These are phyloP conservation scores for Macroramphosus scolopax DNA, from an alignment of 2,797 vertebrate genomes.

Conservation along the genomic window DNA sequence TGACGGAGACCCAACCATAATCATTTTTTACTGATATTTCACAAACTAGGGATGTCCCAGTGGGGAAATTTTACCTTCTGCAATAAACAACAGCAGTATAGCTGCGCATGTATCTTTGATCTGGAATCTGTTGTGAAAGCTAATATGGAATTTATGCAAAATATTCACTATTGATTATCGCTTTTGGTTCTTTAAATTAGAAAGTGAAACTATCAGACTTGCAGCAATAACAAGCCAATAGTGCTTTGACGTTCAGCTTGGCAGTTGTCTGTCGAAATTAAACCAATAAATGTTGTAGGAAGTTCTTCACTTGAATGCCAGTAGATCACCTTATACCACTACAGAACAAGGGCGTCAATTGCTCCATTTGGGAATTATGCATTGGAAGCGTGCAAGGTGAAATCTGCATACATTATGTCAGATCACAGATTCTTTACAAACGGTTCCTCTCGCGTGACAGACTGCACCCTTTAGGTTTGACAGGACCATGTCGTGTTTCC, in stretches of 20 bases:
- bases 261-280: conserved; percentile 26
- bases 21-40: too few species aligned
- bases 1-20: too few species aligned
- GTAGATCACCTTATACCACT: conserved; percentile 13
- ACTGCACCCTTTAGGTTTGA: background rate
- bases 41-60: too few species aligned
- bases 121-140: too few species aligned
- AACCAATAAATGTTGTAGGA: conserved; percentile 12
- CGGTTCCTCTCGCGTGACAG: background rate
- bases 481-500: background rate
- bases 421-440: background rate
- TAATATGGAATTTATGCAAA: too few species aligned
- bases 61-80: too few species aligned
- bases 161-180: background rate
- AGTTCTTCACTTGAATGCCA: conserved; percentile 3
- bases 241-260: background rate
- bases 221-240: background rate
- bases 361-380: too few species aligned
- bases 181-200: background rate
- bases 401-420: too few species aligned
- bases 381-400: background rate
- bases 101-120: too few species aligned
- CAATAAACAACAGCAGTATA: too few species aligned
- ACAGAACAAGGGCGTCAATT: conserved; percentile 23
- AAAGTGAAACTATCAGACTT: conserved; percentile 14